phyloP scores from a whole-genome alignment of 2,888 invertebrate genomes.

The Thyatira batis region DNA sequence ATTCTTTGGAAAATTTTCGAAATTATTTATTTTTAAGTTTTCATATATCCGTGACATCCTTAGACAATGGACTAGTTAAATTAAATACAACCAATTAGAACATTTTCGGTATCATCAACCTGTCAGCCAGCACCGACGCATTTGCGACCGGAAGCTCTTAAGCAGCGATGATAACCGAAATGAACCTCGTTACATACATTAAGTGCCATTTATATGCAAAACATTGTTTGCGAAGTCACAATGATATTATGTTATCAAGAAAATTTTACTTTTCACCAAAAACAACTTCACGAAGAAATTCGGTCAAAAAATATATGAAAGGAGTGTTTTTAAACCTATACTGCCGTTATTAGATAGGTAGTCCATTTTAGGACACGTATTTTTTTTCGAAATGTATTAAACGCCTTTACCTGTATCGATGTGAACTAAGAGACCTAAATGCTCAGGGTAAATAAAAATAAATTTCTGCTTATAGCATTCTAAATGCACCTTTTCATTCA shows the following conservation, averaged over 20 bases:
- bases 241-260: conserved; percentile 19
- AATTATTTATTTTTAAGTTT: too few species aligned
- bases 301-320: too few species aligned
- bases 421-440: too few species aligned
- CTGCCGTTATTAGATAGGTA: too few species aligned
- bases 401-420: too few species aligned
- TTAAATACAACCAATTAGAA: not conserved
- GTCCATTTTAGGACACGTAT: too few species aligned
- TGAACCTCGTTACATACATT: conserved; percentile 11
- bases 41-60: not conserved
- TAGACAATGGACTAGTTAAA: conserved; percentile 1
- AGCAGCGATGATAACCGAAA: conserved; percentile 29
- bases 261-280: not conserved
- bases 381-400: too few species aligned
- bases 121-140: conserved; percentile 12
- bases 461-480: too few species aligned
- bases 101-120: conserved; percentile 1
- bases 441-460: too few species aligned
- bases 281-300: conserved; percentile 7
- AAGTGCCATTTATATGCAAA: conserved; percentile 24
- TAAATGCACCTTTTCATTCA: too few species aligned
- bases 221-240: conserved; percentile 18
- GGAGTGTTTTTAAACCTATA: too few species aligned
- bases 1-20: not conserved
- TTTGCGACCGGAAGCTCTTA: conserved; percentile 16